Evolutionary conservation across 2,797 vertebrate genomes (phyloP).

Genomic region (Eurystomus glaucurus): DNA sequence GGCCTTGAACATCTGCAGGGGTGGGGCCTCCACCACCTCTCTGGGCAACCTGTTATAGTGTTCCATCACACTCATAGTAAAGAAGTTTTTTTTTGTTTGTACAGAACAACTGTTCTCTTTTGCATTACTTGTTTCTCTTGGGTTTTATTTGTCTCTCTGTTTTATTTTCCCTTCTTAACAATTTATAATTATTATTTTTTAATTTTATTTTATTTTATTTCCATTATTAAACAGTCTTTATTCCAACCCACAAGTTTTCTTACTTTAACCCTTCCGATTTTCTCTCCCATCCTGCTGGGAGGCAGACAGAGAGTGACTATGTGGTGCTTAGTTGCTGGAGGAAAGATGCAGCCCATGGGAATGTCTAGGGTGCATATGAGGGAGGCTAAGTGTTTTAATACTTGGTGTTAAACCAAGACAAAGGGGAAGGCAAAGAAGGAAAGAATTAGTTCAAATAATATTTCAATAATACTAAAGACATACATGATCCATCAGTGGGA

Average conservation of each 20-base stretch:
- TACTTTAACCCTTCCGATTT: background rate
- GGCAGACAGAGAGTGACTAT: rapidly evolving
- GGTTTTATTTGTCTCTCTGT: background rate
- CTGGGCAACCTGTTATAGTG: no score
- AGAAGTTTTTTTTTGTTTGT: no score
- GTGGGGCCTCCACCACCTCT: no score
- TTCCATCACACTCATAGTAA: no score
- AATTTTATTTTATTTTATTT: background rate
- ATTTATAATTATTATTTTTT: background rate
- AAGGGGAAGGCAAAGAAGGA: background rate
- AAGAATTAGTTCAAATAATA: background rate
- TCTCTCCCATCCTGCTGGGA: rapidly evolving
- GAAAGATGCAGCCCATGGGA: no score
- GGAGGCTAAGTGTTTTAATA: no score
- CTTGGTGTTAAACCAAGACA: background rate
- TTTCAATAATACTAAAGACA: background rate
- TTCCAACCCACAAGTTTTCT: rapidly evolving
- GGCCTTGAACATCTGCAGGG: no score
- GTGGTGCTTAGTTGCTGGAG: background rate
- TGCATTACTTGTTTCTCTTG: background rate
- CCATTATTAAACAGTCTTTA: background rate
- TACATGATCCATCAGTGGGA: background rate
- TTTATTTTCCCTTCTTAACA: background rate
- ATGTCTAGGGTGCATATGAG: no score
- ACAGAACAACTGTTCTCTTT: background rate